These are phyloP conservation scores for Rhingia campestris DNA, from an alignment of 2,888 invertebrate genomes.

Conservation along the genomic window DNA sequence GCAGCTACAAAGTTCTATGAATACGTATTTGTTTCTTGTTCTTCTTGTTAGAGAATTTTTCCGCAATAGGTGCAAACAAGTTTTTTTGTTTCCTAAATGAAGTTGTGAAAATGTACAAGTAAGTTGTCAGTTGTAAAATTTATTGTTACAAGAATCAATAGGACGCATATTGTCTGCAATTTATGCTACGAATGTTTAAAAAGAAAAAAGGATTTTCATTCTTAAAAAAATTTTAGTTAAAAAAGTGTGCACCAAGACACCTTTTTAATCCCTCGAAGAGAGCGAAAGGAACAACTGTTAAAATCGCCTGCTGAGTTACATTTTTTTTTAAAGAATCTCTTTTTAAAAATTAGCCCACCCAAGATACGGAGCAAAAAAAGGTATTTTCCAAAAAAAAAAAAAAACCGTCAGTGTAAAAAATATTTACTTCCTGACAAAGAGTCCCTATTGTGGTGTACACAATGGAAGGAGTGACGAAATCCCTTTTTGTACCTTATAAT, in stretches of 20 bases:
- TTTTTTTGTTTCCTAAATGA: conserved; percentile 19
- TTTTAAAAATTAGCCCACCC: conserved; percentile 42
- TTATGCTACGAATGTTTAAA: not conserved
- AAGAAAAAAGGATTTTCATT: conserved; percentile 5
- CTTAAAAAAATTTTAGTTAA: not conserved
- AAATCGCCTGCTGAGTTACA: not conserved
- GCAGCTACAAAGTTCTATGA: conserved; percentile 5
- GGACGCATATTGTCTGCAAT: too few species aligned
- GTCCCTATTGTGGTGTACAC: not conserved
- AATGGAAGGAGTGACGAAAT: conserved; percentile 33
- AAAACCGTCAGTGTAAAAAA: conserved; percentile 4
- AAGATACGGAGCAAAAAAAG: conserved; percentile 10
- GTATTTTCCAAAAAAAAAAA: conserved; percentile 10
- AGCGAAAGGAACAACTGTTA: not conserved
- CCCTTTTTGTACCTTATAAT: conserved; percentile 29
- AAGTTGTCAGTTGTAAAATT: not conserved
- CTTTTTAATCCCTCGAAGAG: not conserved
- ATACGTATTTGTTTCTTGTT: not conserved
- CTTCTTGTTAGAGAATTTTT: too few species aligned
- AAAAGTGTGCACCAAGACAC: not conserved
- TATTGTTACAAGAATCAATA: not conserved
- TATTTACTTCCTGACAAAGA: conserved; percentile 25
- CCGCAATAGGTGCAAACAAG: not conserved
- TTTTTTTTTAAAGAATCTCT: conserved; percentile 24
- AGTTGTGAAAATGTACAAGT: not conserved